These are phyloP conservation scores for Gymnarchus niloticus DNA, from an alignment of 2,113 vertebrate species.

Conservation along the genomic window DNA sequence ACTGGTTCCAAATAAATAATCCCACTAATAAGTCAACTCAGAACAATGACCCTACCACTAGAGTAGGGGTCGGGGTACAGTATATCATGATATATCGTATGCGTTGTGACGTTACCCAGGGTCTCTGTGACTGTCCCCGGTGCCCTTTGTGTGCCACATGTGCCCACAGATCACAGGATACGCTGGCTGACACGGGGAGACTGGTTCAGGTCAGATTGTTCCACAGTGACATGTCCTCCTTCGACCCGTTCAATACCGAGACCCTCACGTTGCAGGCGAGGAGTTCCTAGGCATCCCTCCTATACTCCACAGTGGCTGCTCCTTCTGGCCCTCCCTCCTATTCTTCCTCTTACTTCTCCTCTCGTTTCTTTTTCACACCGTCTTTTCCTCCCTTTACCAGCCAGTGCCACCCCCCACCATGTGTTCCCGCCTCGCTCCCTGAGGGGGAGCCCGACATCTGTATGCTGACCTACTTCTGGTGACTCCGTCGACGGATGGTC, in stretches of 20 bases:
- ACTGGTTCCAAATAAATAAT: background rate
- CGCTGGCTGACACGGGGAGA: background rate
- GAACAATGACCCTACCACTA: background rate
- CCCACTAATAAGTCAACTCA: background rate
- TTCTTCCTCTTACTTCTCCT: background rate
- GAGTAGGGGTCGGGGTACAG: background rate
- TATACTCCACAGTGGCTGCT: too few species aligned
- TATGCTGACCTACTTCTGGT: conserved; percentile 16
- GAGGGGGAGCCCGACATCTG: background rate
- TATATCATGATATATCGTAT: background rate
- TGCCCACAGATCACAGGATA: too few species aligned
- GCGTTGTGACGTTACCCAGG: too few species aligned
- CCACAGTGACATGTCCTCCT: too few species aligned
- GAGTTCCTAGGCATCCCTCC: background rate
- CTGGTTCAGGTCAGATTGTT: background rate
- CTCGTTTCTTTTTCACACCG: background rate
- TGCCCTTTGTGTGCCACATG: too few species aligned
- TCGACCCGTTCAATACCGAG: background rate
- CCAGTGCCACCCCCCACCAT: too few species aligned
- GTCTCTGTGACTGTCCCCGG: too few species aligned
- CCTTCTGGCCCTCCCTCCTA: background rate
- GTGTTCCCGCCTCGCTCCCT: background rate
- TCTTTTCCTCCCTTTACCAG: background rate
- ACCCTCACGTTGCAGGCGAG: background rate
- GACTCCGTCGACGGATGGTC: background rate